Conservation (phyloP, 2,113 vertebrate genomes). For the Phainopepla nitens region DNA sequence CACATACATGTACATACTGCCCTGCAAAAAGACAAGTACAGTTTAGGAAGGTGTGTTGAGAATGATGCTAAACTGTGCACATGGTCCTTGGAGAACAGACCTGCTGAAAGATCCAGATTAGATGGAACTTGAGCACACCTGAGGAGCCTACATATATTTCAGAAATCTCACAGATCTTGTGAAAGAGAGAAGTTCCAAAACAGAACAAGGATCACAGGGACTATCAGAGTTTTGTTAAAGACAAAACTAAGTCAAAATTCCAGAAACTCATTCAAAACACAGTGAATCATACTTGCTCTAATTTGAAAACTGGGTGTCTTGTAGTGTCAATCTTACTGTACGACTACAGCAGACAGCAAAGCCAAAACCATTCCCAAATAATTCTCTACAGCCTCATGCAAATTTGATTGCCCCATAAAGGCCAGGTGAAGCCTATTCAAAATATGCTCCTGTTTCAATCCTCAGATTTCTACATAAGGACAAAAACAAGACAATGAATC, state of each 20-base stretch:
- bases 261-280: not conserved
- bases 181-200: not conserved
- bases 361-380: not conserved
- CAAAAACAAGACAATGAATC: not conserved
- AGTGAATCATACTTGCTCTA: not conserved
- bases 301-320: not conserved
- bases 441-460: not conserved
- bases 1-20: not conserved
- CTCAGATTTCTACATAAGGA: not conserved
- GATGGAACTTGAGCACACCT: fast-evolving
- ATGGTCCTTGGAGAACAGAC: not conserved
- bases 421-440: not conserved
- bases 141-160: not conserved
- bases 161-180: not conserved
- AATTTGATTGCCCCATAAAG: not conserved
- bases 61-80: not conserved
- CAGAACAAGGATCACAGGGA: not conserved
- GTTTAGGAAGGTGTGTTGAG: not conserved
- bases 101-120: not conserved
- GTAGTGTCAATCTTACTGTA: not conserved
- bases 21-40: not conserved
- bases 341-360: not conserved
- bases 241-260: not conserved
- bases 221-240: not conserved
- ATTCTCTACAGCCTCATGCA: not conserved